Evolutionary conservation across 2,888 invertebrate species (phyloP), one percentile per base, ranked within the genome.

Genomic region (Petrolisthes manimaculis): DNA sequence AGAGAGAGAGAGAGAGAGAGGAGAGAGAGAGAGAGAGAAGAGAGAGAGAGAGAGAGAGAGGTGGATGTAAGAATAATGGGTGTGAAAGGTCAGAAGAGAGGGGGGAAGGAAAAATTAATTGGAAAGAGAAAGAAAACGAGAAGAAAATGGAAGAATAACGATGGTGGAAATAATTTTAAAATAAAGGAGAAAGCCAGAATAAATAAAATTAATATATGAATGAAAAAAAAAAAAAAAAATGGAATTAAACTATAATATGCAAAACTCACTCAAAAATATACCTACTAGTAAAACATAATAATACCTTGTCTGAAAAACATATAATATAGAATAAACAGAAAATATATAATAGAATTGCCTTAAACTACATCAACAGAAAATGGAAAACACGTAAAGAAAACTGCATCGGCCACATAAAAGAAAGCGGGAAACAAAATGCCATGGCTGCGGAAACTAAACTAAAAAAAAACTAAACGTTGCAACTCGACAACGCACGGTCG

Each of bases 1-100:
- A 24, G 9, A 12, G 78, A 78, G 9, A 78, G 37, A 78, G 5
- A 78, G 18, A 37, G 37, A 37, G 37, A 37, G 2, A 37, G 37
- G 37, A n/a, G 74, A 74, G 74, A n/a, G 74, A 74, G 74, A n/a
- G 74, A 74, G 74, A n/a, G 74, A 74, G 37, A 51, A 12, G 51
- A 24, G 14, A 21, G 21, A 12, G 61, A 12, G 61, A 6, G n/a
- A 51, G 81, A 61, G 61, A 4, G 67, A 37, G 24, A 61, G 61
- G 21, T 14, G n/a, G 79, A 79, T 24, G n/a, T 3, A 74, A 21
- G n/a, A 21, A 74, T 12, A 74, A 21, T 18, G 74, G n/a, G 74
- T 18, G 74, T 18, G 74, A 74, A 21, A 74, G 74, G n/a, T 12
- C 12, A 21, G n/a, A 21, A 74, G 77, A 77, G 37, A 77, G 77